Evolutionary conservation across 2,888 invertebrate species (phyloP), one percentile per base, ranked within the genome.

Genomic region (Stenotaenia linearis): DNA sequence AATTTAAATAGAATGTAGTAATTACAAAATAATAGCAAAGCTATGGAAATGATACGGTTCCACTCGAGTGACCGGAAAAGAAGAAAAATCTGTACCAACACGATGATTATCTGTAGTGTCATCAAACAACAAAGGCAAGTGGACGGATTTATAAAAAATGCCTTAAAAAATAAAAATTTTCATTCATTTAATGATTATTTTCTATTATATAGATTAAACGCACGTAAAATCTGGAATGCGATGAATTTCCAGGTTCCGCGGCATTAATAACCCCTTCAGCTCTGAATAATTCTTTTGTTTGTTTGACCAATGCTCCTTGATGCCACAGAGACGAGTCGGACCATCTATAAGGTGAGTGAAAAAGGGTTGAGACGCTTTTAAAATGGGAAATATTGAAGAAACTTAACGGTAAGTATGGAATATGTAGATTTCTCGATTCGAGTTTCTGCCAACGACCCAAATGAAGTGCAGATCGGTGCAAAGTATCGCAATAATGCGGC

Each of bases 1-100:
- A 97, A 89, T 87, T 96, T 95, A 86, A 96, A 98, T 74, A 98
- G 89, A 0, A 95, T 93, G 84, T 94, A 93, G 87, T 97, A 96
- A 87, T 97, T 97, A 82, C 94, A 93, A 85, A 96, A 92, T 40
- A 97, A 90, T 75, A 98, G 88, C 80, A 96, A 89, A 5, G 94
- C 91, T 83, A 96, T 89, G 1, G 97, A 93, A 75, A 97, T 86
- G 81, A 96, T 91, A 85, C 95, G 93, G 87, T 97, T 94, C 98
- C 98, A 98, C 83, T 96, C 93, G 50, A 91, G 90, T 18, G 93
- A 92, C 82, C 93, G 90, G 83, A 94, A 89, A 12, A 98, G 88
- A 37, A 95, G 88, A 78, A 92, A 90, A 80, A 98, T 88, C 86
- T 97, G 94, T 75, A 92, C 89, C 0, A 92, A 85, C 30, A 93